Conservation (phyloP, 30 jellyfish, hydroid and myxozoan species). For the Rhopilema esculentum region DNA sequence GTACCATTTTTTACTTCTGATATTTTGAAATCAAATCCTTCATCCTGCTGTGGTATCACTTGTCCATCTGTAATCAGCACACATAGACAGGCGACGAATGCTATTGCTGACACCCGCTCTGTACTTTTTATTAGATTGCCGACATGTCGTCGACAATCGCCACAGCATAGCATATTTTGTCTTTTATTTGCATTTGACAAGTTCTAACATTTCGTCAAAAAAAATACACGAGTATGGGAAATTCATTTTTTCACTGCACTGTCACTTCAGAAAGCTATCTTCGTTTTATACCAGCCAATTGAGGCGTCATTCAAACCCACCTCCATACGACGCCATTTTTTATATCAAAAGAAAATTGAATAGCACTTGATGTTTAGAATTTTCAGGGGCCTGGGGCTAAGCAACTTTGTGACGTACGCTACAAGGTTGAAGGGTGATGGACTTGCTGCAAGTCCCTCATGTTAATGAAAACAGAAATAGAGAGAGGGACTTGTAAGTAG, state of each 20-base stretch:
- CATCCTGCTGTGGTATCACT: conserved; percentile 11
- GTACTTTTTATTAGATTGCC: background rate
- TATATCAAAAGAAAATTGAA: background rate
- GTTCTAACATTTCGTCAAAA: background rate
- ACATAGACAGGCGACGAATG: background rate
- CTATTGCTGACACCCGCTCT: background rate
- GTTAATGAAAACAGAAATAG: no score
- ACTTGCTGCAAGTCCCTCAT: no score
- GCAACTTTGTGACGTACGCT: background rate
- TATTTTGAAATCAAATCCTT: conserved; percentile 47
- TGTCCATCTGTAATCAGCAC: background rate
- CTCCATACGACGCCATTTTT: background rate
- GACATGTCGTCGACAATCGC: background rate
- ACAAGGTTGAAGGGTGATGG: no score
- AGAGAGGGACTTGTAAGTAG: no score
- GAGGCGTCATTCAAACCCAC: background rate
- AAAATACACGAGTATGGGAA: no score
- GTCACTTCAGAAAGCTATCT: no score
- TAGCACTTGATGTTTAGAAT: background rate
- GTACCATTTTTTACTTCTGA: conserved; percentile 55
- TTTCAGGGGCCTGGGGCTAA: background rate
- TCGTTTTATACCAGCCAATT: background rate
- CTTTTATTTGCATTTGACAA: background rate
- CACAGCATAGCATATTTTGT: background rate
- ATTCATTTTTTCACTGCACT: no score